Conservation (phyloP, 1,140 invertebrate genomes). For the Heliconius congener region DNA sequence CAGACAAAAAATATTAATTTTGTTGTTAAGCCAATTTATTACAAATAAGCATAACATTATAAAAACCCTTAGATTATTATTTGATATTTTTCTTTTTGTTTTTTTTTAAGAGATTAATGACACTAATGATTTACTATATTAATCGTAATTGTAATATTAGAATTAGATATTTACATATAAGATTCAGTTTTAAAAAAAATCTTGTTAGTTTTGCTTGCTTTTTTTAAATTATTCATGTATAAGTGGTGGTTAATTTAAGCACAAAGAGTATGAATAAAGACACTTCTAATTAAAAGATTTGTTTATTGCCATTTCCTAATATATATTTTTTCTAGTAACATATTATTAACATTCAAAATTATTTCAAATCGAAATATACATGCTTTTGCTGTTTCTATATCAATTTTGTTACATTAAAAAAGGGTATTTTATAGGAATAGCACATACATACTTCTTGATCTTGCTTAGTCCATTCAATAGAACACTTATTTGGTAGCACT, state of each 20-base stretch:
- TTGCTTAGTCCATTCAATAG: too few relatives aligned
- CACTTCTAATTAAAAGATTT: neutral
- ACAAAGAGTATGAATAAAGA: conserved; percentile 10
- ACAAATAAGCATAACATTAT: neutral
- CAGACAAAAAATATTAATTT: neutral
- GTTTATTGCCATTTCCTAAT: neutral
- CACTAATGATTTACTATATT: neutral
- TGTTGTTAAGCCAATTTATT: neutral
- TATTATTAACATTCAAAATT: neutral
- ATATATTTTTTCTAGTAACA: neutral
- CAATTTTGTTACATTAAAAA: too few relatives aligned
- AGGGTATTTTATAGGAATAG: too few relatives aligned
- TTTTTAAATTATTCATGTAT: neutral
- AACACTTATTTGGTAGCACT: too few relatives aligned
- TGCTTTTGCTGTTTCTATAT: too few relatives aligned
- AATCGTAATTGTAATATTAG: neutral
- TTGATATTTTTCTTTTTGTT: neutral
- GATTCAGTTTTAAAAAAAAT: neutral
- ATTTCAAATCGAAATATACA: neutral
- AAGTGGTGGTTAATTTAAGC: neutral
- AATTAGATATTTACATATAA: neutral
- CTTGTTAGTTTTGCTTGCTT: neutral
- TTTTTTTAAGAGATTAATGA: neutral
- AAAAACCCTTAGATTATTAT: neutral
- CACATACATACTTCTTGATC: too few relatives aligned